These are phyloP conservation scores for Zaprionus africanus DNA, from an alignment of 1,140 invertebrate species.

Conservation along the genomic window DNA sequence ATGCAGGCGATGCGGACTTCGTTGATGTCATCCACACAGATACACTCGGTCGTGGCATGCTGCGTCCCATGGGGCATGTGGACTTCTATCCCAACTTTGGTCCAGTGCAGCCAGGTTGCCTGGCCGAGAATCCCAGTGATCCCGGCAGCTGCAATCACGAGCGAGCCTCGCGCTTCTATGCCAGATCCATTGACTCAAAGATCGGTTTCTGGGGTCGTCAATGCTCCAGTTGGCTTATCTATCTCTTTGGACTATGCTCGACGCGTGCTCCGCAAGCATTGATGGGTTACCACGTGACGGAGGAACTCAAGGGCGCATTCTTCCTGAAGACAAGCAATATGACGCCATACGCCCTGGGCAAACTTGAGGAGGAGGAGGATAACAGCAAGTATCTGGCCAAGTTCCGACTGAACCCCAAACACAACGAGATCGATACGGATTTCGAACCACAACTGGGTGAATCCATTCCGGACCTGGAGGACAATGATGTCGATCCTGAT, in stretches of 20 bases:
- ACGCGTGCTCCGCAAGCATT: constrained; percentile 84
- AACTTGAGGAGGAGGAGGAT: constrained; percentile 38
- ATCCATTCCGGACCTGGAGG: constrained; percentile 49
- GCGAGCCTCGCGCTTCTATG: constrained; percentile 88
- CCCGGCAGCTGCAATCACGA: constrained; percentile 88
- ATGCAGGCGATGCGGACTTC: constrained; percentile 86
- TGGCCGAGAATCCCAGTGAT: constrained; percentile 85
- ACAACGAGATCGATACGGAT: constrained; percentile 44
- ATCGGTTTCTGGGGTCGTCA: constrained; percentile 90
- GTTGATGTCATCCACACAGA: constrained; percentile 88
- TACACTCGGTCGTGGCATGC: constrained; percentile 85
- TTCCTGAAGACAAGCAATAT: constrained; percentile 86
- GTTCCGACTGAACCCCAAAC: constrained; percentile 22
- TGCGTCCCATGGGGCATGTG: constrained; percentile 85
- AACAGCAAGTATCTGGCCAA: constrained; percentile 58
- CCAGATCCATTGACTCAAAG: constrained; percentile 88
- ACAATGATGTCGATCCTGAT: constrained; percentile 14
- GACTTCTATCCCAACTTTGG: constrained; percentile 89
- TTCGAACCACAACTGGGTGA: constrained; percentile 64
- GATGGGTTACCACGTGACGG: constrained; percentile 86
- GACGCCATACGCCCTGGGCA: constrained; percentile 86
- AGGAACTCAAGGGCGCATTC: constrained; percentile 85
- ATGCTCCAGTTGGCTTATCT: constrained; percentile 87
- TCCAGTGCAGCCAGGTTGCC: constrained; percentile 87
- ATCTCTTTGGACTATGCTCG: constrained; percentile 87